Base-by-base conservation (phyloP, 23 tunicate genomes). In the Ascidia mentula region DNA sequence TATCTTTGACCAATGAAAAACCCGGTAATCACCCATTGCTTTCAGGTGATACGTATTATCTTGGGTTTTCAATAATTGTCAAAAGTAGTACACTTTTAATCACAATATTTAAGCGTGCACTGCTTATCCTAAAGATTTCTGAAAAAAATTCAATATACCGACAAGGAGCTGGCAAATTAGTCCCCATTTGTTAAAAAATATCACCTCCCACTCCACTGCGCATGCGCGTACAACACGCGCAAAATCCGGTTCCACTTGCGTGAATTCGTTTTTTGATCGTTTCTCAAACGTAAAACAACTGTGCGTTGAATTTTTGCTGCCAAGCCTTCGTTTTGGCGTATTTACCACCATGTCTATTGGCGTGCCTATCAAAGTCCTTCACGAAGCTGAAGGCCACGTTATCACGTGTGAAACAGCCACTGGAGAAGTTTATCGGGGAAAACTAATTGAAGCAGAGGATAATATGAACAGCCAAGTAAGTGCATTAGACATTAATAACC, bases 351-450 rank as follows among this genome's bases (percentile, higher is more conserved):
- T 95, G 99, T 95, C 99, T 30, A 90, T 95, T 69, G 99, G 99
- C 46, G 89, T 95, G 0, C 99, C 99, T 2, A 88, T 95, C 28
- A 95, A 95, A 83, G 99, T 95, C 40, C 88, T 95, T 69, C 99
- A 95, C 75, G 99, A 95, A 79, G 99, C 99, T 6, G 99, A 95
- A 86, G 96, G 99, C 77, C 99, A 95, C 73, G 75, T 95, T 69
- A 73, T 95, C 32, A 95, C 99, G 33, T 90, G 96, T 82, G 99
- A 95, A 86, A 72, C 99, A 0, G 87, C 92, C 12, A 45, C 89
- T 0, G 99, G 99, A 34, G 99, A 95, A 83, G 96, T 95, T 15
- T 95, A 89, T 71, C 83, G 99, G 40, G 99, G 99, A 71, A 95
- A 95, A 69, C 71, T 95, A 0, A 87, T 95, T 34, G 99, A 95